Evolutionary conservation across 2,113 vertebrate genomes (phyloP).

Genomic region (Psilopogon haemacephalus): DNA sequence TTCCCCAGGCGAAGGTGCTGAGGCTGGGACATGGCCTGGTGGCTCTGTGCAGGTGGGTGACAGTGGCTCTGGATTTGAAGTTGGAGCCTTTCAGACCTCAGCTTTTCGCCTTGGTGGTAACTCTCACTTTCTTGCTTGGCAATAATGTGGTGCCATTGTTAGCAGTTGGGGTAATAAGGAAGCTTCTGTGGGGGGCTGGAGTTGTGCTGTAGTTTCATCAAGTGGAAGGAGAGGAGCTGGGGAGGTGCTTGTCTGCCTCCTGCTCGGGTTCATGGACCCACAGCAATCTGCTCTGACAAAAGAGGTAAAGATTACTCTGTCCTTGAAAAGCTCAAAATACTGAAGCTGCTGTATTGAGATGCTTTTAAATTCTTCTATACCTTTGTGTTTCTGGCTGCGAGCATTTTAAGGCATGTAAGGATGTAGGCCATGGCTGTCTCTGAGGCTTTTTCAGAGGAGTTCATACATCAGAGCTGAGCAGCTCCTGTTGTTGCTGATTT

Average conservation of each 20-base stretch:
- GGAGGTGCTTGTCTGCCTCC: not conserved
- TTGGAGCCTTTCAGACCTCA: not conserved
- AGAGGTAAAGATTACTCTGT: not conserved
- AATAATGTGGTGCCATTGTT: rapidly evolving
- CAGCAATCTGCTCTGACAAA: not conserved
- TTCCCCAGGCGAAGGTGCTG: not conserved
- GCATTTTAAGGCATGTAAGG: not conserved
- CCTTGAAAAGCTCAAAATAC: not conserved
- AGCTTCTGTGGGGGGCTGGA: not conserved
- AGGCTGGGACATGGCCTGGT: rapidly evolving
- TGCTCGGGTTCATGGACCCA: rapidly evolving
- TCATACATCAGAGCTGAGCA: not conserved
- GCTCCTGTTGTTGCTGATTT: not conserved
- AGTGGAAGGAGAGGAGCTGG: not conserved
- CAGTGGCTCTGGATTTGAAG: not conserved
- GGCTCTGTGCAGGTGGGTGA: not conserved
- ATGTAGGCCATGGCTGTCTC: not conserved
- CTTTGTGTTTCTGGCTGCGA: not conserved
- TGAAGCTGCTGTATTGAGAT: not conserved
- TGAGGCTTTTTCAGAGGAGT: not conserved
- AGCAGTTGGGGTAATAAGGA: not conserved
- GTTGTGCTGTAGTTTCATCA: not conserved
- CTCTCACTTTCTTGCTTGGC: not conserved
- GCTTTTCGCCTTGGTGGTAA: not conserved
- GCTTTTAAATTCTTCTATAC: not conserved